A percentile compares a stretch with the other conserved stretches of the same genome.
Conservation (phyloP, 2,113 vertebrate species). For the Odocoileus virginianus region DNA sequence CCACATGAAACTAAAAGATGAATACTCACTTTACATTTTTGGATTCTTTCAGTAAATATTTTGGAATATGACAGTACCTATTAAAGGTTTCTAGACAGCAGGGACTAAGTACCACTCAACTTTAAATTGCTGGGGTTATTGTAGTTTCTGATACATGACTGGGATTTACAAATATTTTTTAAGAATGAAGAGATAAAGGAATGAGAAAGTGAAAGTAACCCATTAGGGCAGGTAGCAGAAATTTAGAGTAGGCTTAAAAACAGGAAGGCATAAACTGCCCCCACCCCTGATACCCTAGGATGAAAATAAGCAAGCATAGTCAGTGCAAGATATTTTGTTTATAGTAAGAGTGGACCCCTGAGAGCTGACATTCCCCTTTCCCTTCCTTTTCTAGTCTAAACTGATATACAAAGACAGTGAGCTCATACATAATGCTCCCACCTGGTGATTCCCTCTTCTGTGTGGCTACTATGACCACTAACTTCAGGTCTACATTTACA, state of each 20-base stretch:
- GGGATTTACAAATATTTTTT: neutral
- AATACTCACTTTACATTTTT: neutral
- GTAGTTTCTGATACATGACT: neutral
- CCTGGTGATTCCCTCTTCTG: neutral
- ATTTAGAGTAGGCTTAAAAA: neutral
- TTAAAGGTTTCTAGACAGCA: neutral
- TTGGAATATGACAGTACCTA: neutral
- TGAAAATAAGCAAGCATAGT: neutral
- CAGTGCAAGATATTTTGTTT: neutral
- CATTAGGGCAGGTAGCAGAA: neutral
- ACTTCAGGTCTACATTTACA: neutral
- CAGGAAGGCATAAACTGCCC: neutral
- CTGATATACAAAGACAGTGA: neutral
- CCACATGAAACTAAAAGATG: neutral
- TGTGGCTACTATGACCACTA: neutral
- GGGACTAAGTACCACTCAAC: neutral
- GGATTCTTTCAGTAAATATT: neutral
- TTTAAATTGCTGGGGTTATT: neutral
- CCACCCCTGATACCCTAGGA: neutral
- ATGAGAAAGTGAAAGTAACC: neutral
- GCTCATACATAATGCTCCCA: neutral
- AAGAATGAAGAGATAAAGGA: neutral
- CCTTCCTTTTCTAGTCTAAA: neutral
- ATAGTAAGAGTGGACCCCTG: neutral
- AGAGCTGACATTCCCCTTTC: neutral